phyloP scores from a whole-genome alignment of 2,113 vertebrate species.

The Pollimyrus isidori region DNA sequence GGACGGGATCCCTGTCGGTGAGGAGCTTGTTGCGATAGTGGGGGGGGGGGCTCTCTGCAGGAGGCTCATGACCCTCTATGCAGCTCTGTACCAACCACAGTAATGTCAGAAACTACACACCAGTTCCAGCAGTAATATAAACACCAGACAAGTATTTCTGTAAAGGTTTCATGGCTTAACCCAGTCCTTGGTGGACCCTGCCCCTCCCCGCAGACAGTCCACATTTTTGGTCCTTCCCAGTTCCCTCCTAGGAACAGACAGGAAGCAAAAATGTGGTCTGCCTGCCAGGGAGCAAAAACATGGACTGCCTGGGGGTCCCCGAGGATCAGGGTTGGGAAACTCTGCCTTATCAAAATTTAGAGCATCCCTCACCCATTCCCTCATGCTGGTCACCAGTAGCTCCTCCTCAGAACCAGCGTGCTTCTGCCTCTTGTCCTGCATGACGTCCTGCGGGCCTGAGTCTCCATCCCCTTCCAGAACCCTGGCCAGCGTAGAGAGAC shows the following conservation, averaged over 20 bases:
- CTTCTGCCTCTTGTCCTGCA: conserved; percentile 49
- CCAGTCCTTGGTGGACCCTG: not conserved
- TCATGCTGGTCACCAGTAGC: conserved; percentile 42
- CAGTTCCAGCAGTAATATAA: not conserved
- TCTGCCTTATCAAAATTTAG: not conserved
- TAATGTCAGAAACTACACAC: not conserved
- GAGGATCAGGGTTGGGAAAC: not conserved
- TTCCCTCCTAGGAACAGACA: not conserved
- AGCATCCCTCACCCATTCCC: not conserved
- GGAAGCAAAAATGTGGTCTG: not conserved
- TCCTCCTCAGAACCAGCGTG: conserved; percentile 42
- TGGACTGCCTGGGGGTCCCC: not conserved
- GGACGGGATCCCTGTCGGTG: conserved; percentile 58
- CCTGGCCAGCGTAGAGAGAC: conserved; percentile 31
- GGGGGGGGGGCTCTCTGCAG: conserved; percentile 30
- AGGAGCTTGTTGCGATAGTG: conserved; percentile 45
- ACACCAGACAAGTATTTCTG: not conserved
- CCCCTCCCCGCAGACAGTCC: not conserved
- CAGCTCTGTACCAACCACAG: conserved; percentile 36
- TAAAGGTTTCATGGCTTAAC: not conserved
- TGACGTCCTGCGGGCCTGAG: conserved; percentile 18
- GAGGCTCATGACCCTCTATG: conserved; percentile 40
- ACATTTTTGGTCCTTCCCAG: not conserved
- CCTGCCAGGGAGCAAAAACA: not conserved
- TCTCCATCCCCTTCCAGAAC: conserved; percentile 36